Evolutionary conservation across 2,888 invertebrate species (phyloP).

Genomic region (Hypomecis punctinalis): DNA sequence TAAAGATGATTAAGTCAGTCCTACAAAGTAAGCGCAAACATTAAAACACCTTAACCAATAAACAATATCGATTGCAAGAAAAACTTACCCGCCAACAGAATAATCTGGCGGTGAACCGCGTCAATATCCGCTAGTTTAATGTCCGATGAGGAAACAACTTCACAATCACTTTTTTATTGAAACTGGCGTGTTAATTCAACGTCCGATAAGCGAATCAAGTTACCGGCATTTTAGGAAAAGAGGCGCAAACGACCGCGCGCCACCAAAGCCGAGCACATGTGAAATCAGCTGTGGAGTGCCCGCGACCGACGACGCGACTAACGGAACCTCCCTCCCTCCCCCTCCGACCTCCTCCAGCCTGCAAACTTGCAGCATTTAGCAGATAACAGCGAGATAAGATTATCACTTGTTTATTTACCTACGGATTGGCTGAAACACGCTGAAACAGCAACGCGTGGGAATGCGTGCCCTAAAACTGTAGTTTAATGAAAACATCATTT

Average conservation of each 20-base stretch:
- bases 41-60: slow-evolving; percentile 8
- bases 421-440: slow-evolving; percentile 53
- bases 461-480: neutral
- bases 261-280: slow-evolving; percentile 67
- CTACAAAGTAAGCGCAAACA: neutral
- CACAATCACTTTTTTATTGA: slow-evolving; percentile 61
- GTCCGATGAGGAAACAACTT: slow-evolving; percentile 48
- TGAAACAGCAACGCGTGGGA: slow-evolving; percentile 31
- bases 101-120: slow-evolving; percentile 36
- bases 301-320: slow-evolving; percentile 47
- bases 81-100: slow-evolving; percentile 59
- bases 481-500: too few relatives aligned
- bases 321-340: slow-evolving; percentile 58
- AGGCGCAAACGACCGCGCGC: slow-evolving; percentile 62
- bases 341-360: slow-evolving; percentile 47
- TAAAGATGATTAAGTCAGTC: too few relatives aligned
- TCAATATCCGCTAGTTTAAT: slow-evolving; percentile 44
- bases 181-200: slow-evolving; percentile 40
- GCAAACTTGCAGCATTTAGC: slow-evolving; percentile 61
- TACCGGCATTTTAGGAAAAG: slow-evolving; percentile 66
- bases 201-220: slow-evolving; percentile 47
- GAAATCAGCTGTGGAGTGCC: slow-evolving; percentile 79
- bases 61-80: slow-evolving; percentile 18
- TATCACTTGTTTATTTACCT: slow-evolving; percentile 61
- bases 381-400: slow-evolving; percentile 49